phyloP scores from a whole-genome alignment of 2,888 invertebrate species.

The Euplagia quadripunctaria region DNA sequence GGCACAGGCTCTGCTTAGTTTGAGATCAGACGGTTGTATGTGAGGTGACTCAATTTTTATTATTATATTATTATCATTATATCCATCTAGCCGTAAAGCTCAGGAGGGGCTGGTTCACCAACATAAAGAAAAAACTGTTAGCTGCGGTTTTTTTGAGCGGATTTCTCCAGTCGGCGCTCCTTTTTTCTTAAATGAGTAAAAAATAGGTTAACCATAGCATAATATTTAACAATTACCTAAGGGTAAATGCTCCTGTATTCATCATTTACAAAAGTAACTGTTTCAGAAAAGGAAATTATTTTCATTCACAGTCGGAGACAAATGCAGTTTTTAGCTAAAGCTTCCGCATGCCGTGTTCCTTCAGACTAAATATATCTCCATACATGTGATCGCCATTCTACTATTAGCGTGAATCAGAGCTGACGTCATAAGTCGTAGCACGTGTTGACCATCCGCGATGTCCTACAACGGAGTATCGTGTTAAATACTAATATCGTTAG shows the following conservation, averaged over 20 bases:
- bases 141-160: not conserved
- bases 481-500: conserved; percentile 49
- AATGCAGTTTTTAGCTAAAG: conserved; percentile 16
- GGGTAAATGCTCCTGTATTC: not conserved
- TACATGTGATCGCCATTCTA: conserved; percentile 34
- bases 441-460: conserved; percentile 59
- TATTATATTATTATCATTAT: too few species aligned
- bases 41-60: too few species aligned
- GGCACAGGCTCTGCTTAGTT: too few species aligned
- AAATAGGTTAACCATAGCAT: not conserved
- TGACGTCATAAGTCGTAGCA: conserved; percentile 54
- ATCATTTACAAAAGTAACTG: not conserved
- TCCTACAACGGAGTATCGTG: conserved; percentile 40
- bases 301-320: conserved; percentile 21
- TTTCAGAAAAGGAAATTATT: conserved; percentile 11
- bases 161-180: not conserved
- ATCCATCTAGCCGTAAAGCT: too few species aligned
- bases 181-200: not conserved
- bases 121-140: too few species aligned
- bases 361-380: conserved; percentile 29
- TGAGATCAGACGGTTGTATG: too few species aligned
- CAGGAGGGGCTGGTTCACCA: too few species aligned
- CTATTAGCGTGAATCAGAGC: conserved; percentile 44
- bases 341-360: conserved; percentile 49
- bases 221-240: not conserved